Evolutionary conservation across 92 coral and sea anemone species (phyloP), one percentile per base, ranked within the genome.

Genomic region (Pocillopora meandrina): DNA sequence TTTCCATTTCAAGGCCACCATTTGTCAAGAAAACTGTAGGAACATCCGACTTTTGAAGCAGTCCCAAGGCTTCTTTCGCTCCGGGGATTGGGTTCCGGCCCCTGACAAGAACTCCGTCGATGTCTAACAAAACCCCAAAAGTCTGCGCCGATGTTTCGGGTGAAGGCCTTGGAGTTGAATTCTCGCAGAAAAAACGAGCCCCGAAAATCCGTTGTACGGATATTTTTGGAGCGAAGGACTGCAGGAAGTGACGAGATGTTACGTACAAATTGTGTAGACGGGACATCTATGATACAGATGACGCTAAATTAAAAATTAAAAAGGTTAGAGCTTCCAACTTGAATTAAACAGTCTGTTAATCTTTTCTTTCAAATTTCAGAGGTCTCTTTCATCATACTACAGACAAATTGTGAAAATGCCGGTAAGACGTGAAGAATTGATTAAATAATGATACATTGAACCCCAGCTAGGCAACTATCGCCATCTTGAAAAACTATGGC

Each of bases 91-190:
- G 65, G n/a, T 84, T 73, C 49, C 95, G 80, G n/a, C 95, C 95
- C 16, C 95, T 90, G n/a, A 92, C 58, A 42, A 92, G 87, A 10
- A 92, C 95, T 33, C 95, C 95, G 64, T 92, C 95, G 34, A 92
- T 92, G 47, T 92, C 93, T 34, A 91, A 88, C 79, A 92, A 87
- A 65, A 92, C 93, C 10, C 91, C 95, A 33, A 81, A 81, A 1
- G 85, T 36, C 23, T 75, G 68, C 0, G 70, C 17, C 10, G 85
- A 76, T 1, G 77, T 14, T 61, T 72, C 74, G 5, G 72, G 62
- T 49, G 80, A 83, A 52, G 76, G 71, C 26, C 80, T 83, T 35
- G 79, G 73, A 26, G 72, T n/a, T 7, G 86, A 33, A 74, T 62
- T 63, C 13, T 83, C 65, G 23, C 86, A 83, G 62, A 83, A 57